Conservation (phyloP, 2,888 invertebrate species). For the Nezara viridula region DNA sequence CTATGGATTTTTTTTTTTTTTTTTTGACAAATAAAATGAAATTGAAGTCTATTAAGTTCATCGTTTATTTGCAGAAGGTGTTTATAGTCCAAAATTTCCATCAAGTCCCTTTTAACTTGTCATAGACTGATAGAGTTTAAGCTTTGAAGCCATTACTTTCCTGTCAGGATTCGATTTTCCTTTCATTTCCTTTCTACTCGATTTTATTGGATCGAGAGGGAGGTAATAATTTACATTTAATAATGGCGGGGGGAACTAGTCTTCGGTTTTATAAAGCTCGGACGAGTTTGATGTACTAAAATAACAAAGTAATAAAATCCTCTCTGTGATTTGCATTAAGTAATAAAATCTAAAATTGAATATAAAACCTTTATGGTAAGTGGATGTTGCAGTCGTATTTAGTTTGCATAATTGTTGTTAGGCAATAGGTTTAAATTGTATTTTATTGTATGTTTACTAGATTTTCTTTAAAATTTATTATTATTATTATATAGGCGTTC, state of each 20-base stretch:
- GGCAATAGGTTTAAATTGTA: too few relatives aligned
- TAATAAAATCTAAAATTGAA: too few relatives aligned
- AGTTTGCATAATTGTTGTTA: too few relatives aligned
- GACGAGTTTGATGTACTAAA: too few relatives aligned
- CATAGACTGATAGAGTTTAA: background rate
- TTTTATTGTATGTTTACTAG: too few relatives aligned
- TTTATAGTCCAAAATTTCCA: background rate
- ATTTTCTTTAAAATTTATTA: too few relatives aligned
- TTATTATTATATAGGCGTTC: too few relatives aligned
- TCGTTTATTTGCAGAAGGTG: background rate
- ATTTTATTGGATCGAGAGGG: background rate
- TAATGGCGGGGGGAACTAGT: background rate
- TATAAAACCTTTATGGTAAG: too few relatives aligned
- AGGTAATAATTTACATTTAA: background rate
- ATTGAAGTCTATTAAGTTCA: background rate
- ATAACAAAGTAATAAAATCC: too few relatives aligned
- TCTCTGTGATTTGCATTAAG: too few relatives aligned
- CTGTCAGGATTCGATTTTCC: background rate
- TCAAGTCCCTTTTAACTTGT: background rate
- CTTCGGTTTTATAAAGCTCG: background rate
- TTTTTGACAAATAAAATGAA: background rate
- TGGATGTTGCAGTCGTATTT: too few relatives aligned
- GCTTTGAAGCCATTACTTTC: background rate
- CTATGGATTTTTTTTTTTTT: too few relatives aligned
- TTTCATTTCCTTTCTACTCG: background rate